phyloP scores from a whole-genome alignment of 1,140 invertebrate species.

The Helicoverpa armigera region DNA sequence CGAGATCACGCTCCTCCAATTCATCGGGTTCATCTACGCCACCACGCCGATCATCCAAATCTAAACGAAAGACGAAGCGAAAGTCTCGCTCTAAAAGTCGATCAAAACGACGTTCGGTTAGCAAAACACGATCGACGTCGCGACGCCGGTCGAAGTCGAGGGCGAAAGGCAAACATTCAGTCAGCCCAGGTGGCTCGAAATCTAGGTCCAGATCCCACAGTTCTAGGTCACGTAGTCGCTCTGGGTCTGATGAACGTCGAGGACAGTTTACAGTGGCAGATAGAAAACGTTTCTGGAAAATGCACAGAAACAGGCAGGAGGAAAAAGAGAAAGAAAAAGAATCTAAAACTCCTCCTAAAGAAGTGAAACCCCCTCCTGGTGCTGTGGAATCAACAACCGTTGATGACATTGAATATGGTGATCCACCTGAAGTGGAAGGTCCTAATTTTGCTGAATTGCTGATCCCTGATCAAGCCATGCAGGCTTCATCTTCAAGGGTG shows the following conservation, averaged over 20 bases:
- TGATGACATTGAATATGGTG: slow-evolving; percentile 81
- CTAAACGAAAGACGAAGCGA: slow-evolving; percentile 62
- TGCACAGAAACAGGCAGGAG: slow-evolving; percentile 73
- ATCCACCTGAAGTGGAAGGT: slow-evolving; percentile 80
- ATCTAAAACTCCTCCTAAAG: slow-evolving; percentile 70
- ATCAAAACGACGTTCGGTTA: slow-evolving; percentile 63
- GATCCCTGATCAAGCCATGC: slow-evolving; percentile 64
- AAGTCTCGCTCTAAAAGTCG: slow-evolving; percentile 64
- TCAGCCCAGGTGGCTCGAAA: slow-evolving; percentile 57
- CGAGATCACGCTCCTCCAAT: slow-evolving; percentile 62
- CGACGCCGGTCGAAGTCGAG: slow-evolving; percentile 65
- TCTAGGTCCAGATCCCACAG: slow-evolving; percentile 68
- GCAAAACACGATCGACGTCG: slow-evolving; percentile 67
- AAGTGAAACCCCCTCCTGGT: slow-evolving; percentile 76
- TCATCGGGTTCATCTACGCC: slow-evolving; percentile 60
- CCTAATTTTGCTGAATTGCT: slow-evolving; percentile 81
- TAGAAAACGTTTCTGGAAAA: slow-evolving; percentile 80
- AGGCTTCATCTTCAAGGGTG: slow-evolving; percentile 69
- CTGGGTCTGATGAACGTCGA: slow-evolving; percentile 72
- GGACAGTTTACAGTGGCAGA: slow-evolving; percentile 82
- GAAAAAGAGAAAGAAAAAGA: slow-evolving; percentile 63
- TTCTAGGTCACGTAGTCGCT: slow-evolving; percentile 65
- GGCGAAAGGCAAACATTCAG: slow-evolving; percentile 61
- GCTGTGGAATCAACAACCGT: slow-evolving; percentile 70
- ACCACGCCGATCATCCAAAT: slow-evolving; percentile 62